Evolutionary conservation across 2,888 invertebrate genomes (phyloP), one percentile per base, ranked within the genome.

Genomic region (Napeogenes sylphis): DNA sequence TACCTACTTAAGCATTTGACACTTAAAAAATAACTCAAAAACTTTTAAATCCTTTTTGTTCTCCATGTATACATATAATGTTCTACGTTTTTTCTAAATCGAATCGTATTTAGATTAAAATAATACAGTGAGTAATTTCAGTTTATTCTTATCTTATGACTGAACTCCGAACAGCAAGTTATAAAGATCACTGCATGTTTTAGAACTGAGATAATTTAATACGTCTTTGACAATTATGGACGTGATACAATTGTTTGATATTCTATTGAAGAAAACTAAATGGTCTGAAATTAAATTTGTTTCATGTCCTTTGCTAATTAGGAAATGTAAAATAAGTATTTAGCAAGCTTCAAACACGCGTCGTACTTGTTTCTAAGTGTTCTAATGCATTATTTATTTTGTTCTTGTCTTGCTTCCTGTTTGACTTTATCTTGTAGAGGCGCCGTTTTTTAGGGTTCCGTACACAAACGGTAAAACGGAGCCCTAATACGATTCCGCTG

Each of bases 71-170:
- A 21, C 10, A 42, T 42, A 42, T 42, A 3, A 10, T 10, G 42
- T 42, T 42, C 3, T 10, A 10, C 42, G 3, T 42, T 12, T 42
- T n/a, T 10, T 42, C 42, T 42, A 42, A 42, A 10, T 12, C 42
- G 3, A 42, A 42, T 12, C 30, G 10, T 51, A 51, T 51, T 51
- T 30, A 51, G 51, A 51, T 51, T 51, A 51, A 51, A 51, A 55
- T 61, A 64, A 64, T 58, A 33, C 55, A 57, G 56, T 61, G 64
- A 61, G 58, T 61, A 61, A 61, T 58, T 55, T 61, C n/a, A 21
- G 58, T 42, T 58, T 61, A 61, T 61, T 64, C 58, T 58, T 58
- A 53, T 64, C 55, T 57, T 38, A 54, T 58, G 45, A 60, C 51
- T 56, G 55, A 59, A 56, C 21, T 32, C 45, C 45, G 21, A 33